Base-by-base conservation (phyloP, 2,113 vertebrate species). In the Fulmarus glacialis region DNA sequence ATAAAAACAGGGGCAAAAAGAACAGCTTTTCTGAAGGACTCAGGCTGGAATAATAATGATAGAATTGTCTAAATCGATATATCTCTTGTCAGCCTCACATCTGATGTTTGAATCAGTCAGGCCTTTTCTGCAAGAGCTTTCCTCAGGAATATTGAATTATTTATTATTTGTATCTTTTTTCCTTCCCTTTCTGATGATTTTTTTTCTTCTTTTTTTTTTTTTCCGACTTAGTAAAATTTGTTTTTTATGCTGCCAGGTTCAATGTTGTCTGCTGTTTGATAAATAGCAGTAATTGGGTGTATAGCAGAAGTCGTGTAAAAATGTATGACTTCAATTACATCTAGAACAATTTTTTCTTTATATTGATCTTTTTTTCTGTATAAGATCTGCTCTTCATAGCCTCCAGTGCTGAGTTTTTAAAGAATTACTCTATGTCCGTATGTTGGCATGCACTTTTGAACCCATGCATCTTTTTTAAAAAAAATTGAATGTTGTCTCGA, bases 61-160 rank as follows among this genome's bases (percentile, higher is more conserved):
- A 98, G 98, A 98, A 98, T 99, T 98, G 98, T 98, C 98, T 98
- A 97, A 98, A 98, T 99, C 98, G 95, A 99, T 98, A 98, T 97
- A 96, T 98, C 98, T 98, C 98, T 98, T 99, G 98, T 99, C 98
- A 98, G 98, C 98, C 94, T 95, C 95, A 98, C 95, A 95, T 98
- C 98, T 98, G 98, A 99, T 98, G 98, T 99, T 98, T 98, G 98
- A 99, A 99, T 99, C 98, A 98, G 98, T 97, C 98, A 97, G 97
- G 97, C 97, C 98, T 98, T 98, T 98, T 98, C 98, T 97, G 96
- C 97, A 96, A 97, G 97, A 98, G 97, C 98, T 98, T 98, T 98
- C 97, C 98, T 98, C 96, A 82, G 98, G 98, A 99, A 98, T 98
- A 98, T 97, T 99, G 98, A 99, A 99, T 99, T 99, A 99, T 99